Base-by-base conservation (phyloP, 2,888 invertebrate genomes). In the Dryadula phaetusa region DNA sequence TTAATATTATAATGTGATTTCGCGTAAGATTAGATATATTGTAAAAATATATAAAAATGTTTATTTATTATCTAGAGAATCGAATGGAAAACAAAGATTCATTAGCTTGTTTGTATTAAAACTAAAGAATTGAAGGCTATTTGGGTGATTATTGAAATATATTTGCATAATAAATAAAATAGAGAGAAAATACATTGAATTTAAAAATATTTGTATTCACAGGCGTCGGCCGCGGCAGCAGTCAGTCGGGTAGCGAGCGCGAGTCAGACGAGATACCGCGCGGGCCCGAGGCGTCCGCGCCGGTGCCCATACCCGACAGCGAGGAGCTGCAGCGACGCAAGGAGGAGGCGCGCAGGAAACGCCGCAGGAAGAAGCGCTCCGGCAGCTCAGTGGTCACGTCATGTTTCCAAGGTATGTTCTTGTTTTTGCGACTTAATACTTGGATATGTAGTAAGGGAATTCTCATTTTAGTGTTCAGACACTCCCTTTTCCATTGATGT, bases 301-400 rank as follows among this genome's bases (percentile, higher is more conserved):
- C 86, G 81, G 94, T 94, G 75, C 90, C 94, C 66, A 94, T 94
- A 73, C 92, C 94, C 75, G 93, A 94, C 81, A 94, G 93, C 76
- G 93, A 94, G 75, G 95, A 96, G 80, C 92, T 96, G 80, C 95
- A 94, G 86, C 94, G 95, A 72, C 96, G 97, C 82, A 97, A 97
- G 92, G 97, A 97, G 82, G 97, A 97, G 91, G 97, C 97, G 84
- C 95, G 97, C 82, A 95, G 96, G 90, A 96, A 96, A 87, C 94
- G 97, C 78, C 95, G 97, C 83, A 97, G 96, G 94, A 97, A 97
- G 95, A 97, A 97, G 94, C 96, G 97, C 82, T 97, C 97, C 75
- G 97, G 97, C 84, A 96, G 96, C 84, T 97, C 97, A 73, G 94
- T 98, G 79, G 97, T 97, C 82, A 97, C 97, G 75, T 97, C 97